Evolutionary conservation across 2,888 invertebrate species (phyloP).

Genomic region (Platypus cylindrus): DNA sequence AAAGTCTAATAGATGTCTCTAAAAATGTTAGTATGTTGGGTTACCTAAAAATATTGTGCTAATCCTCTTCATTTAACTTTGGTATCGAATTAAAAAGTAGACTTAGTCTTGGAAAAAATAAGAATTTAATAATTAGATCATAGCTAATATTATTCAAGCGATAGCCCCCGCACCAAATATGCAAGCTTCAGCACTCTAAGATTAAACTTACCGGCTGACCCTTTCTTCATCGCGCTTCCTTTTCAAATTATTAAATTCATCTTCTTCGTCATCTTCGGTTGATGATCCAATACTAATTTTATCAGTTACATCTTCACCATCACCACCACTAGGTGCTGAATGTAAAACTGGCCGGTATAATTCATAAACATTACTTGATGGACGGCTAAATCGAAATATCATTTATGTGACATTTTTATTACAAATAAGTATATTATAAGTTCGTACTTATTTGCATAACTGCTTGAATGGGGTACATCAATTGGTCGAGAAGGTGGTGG

Average conservation of each 20-base stretch:
- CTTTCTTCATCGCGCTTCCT: slow-evolving; percentile 56
- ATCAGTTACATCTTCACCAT: slow-evolving; percentile 22
- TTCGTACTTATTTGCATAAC: slow-evolving; percentile 20
- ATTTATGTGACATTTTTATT: neutral
- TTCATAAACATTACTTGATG: slow-evolving; percentile 23
- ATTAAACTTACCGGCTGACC: slow-evolving; percentile 27
- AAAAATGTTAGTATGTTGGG: too few species aligned
- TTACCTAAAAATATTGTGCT: too few species aligned
- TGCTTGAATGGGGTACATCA: slow-evolving; percentile 38
- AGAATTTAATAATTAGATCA: slow-evolving; percentile 3
- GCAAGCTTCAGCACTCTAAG: neutral
- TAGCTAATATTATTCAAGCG: too few species aligned
- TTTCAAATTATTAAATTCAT: slow-evolving; percentile 60
- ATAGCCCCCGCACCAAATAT: neutral
- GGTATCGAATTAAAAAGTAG: slow-evolving; percentile 11
- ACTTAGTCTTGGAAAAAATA: slow-evolving; percentile 16
- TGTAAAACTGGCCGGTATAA: slow-evolving; percentile 20
- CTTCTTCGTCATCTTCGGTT: slow-evolving; percentile 37
- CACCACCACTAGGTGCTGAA: slow-evolving; percentile 20
- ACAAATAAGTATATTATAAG: neutral
- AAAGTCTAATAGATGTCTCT: too few species aligned
- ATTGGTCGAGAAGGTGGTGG: slow-evolving; percentile 33
- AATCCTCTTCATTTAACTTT: slow-evolving; percentile 8
- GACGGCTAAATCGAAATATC: neutral
- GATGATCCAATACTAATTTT: slow-evolving; percentile 33